These are phyloP conservation scores for Chrosomus eos DNA, from an alignment of 2,797 vertebrate species.

Conservation along the genomic window DNA sequence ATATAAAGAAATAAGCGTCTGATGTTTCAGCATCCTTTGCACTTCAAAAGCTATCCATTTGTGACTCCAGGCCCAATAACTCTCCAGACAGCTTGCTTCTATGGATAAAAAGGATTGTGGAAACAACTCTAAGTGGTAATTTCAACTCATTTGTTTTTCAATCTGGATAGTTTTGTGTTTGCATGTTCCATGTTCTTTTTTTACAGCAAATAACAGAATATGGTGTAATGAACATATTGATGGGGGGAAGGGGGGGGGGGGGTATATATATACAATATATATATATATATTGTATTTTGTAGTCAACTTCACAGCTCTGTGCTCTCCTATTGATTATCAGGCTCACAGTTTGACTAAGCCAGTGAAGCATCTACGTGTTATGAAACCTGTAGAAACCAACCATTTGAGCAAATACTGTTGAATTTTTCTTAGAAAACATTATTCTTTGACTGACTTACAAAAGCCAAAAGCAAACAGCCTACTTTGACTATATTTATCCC, in stretches of 20 bases:
- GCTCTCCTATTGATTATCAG: not conserved
- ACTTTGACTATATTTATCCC: not conserved
- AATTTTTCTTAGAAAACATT: not conserved
- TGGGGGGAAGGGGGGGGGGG: not conserved
- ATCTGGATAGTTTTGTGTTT: conserved; percentile 36
- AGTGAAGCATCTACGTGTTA: conserved; percentile 1
- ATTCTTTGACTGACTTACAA: not conserved
- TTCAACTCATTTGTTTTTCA: conserved; percentile 45
- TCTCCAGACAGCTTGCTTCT: conserved; percentile 40
- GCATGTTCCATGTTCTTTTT: conserved; percentile 4
- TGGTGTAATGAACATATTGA: not conserved
- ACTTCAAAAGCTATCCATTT: conserved; percentile 51
- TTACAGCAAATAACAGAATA: not conserved
- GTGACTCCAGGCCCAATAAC: conserved; percentile 40
- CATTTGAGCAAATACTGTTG: not conserved
- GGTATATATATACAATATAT: no score
- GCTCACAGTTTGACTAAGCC: not conserved
- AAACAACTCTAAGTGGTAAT: conserved; percentile 43
- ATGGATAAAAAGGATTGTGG: conserved; percentile 34
- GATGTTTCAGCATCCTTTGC: conserved; percentile 42
- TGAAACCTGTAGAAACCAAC: conserved; percentile 7
- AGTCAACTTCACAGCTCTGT: conserved; percentile 20
- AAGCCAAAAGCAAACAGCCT: not conserved
- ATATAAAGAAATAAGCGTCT: conserved; percentile 37
- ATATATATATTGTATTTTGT: not conserved